Conservation (phyloP, 2,113 vertebrate genomes). For the Odobenus rosmarus region DNA sequence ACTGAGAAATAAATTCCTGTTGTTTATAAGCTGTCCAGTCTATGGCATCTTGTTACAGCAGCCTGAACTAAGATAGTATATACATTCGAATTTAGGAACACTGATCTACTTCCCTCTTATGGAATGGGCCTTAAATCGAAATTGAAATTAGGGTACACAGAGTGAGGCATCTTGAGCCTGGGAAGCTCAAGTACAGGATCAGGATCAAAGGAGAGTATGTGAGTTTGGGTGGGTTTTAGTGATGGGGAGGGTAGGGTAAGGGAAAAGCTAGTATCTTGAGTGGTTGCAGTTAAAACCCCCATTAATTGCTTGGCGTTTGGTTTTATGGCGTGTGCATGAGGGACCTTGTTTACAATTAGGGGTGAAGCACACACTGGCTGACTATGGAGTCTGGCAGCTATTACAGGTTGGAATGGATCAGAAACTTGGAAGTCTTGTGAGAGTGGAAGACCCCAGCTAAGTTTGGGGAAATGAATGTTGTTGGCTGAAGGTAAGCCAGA, state of each 20-base stretch:
- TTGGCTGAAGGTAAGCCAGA: not conserved
- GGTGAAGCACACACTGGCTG: not conserved
- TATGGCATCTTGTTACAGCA: not conserved
- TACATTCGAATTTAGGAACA: not conserved
- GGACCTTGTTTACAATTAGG: not conserved
- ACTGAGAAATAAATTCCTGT: not conserved
- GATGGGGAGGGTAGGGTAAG: not conserved
- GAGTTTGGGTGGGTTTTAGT: not conserved
- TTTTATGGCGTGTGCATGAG: not conserved
- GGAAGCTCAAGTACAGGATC: not conserved
- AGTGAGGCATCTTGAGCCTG: not conserved
- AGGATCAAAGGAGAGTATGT: not conserved
- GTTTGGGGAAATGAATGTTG: not conserved
- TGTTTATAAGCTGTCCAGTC: not conserved
- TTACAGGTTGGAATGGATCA: not conserved
- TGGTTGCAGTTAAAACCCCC: not conserved
- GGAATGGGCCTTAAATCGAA: not conserved
- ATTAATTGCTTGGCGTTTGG: not conserved
- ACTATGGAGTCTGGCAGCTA: not conserved
- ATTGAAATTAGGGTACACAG: not conserved
- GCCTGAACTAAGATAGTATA: not conserved
- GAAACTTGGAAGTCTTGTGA: not conserved
- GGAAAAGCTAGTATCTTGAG: not conserved
- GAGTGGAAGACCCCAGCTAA: not conserved
- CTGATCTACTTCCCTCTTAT: not conserved